phyloP scores from a whole-genome alignment of 2,888 invertebrate genomes.

The Sphaerophoria taeniata region DNA sequence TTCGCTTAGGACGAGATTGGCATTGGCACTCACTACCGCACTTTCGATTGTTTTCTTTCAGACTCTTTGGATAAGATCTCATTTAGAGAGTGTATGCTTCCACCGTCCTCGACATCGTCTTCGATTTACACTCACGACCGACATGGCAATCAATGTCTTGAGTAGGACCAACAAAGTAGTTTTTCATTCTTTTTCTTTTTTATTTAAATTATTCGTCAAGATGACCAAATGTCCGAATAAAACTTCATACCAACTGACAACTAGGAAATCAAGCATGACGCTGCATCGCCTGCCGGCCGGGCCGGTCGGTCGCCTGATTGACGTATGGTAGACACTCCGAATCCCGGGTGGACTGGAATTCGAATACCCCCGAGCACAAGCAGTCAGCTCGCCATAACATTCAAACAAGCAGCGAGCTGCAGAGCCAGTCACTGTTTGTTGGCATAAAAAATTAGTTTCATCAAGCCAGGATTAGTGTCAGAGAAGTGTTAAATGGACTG shows the following conservation, averaged over 20 bases:
- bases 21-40: conserved; percentile 46
- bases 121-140: background rate
- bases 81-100: conserved; percentile 22
- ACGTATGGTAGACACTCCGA: conserved; percentile 70
- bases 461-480: conserved; percentile 83
- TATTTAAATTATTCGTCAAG: conserved; percentile 52
- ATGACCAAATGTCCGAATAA: conserved; percentile 72
- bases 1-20: conserved; percentile 69
- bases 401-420: background rate
- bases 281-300: conserved; percentile 77
- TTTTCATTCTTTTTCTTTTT: conserved; percentile 13
- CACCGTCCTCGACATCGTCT: conserved; percentile 13
- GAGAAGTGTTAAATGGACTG: conserved; percentile 83
- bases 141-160: conserved; percentile 64
- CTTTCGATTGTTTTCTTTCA: conserved; percentile 34
- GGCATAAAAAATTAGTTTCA: conserved; percentile 82
- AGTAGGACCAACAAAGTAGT: conserved; percentile 29
- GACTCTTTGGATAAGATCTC: conserved; percentile 59
- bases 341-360: conserved; percentile 34
- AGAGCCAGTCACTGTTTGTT: conserved; percentile 72
- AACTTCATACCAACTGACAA: conserved; percentile 78
- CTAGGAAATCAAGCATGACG: conserved; percentile 82
- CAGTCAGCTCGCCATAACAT: conserved; percentile 43
- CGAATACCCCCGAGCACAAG: conserved; percentile 43
- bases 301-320: conserved; percentile 73